Base-by-base conservation (phyloP, 2,797 vertebrate species). In the Neomorphus geoffroyi region DNA sequence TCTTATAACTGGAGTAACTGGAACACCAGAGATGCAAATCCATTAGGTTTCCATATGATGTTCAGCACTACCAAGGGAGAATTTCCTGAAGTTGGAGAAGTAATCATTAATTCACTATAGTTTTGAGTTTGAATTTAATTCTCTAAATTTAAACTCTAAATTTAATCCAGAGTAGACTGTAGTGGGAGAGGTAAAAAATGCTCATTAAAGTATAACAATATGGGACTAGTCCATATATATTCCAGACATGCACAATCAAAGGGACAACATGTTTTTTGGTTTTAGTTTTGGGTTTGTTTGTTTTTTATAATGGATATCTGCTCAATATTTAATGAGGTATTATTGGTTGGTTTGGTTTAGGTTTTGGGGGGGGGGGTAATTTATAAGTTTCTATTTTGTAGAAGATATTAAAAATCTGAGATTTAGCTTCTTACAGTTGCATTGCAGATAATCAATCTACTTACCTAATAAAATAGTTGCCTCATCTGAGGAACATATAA, bases 331-430 rank as follows among this genome's bases (percentile, higher is more conserved):
- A n/a, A 8, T 35, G 4, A 6, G 6, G 9, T 46, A 9, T 46
- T 84, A 73, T 43, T 33, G 3, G 0, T 4, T 62, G 7, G 9
- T 48, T 0, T 0, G 13, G 28, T 64, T n/a, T 37, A 7, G 4
- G 18, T 41, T 33, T 22, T 11, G 6, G 7, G 30, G 6, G 2
- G 9, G 2, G 6, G 2, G 9, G 2, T 1, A 0, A 9, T 0
- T 45, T 60, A 18, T 35, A 51, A n/a, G 4, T 56, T 74, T 16
- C 11, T 67, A 30, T 71, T 80, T 61, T 56, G 4, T 57, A 43
- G 7, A 56, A 67, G 33, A n/a, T 9, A 32, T 8, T 11, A 1
- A 48, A 48, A 91, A 60, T 41, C 15, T 65, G 17, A 82, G 6
- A 51, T 60, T 56, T 50, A 41, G 0, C 4, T 58, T 90, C 10